Conservation (phyloP, 2,888 invertebrate species). For the Pandemis heparana region DNA sequence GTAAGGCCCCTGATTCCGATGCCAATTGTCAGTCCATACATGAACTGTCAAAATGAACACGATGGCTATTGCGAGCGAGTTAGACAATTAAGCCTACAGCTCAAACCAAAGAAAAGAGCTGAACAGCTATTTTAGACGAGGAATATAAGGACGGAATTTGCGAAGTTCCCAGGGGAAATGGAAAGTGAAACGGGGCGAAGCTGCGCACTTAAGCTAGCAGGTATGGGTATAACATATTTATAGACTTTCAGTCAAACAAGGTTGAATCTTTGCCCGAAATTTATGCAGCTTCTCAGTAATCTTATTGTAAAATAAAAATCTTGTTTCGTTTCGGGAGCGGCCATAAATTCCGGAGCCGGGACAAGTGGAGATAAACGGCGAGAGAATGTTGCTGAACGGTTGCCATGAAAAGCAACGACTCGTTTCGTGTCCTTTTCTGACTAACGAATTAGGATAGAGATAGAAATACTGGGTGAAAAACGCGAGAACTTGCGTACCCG, state of each 20-base stretch:
- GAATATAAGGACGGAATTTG: no score
- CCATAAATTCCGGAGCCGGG: not conserved
- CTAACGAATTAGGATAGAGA: not conserved
- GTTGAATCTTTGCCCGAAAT: not conserved
- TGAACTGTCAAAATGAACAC: no score
- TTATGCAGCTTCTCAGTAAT: slow-evolving; percentile 5
- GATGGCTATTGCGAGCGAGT: no score
- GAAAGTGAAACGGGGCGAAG: no score
- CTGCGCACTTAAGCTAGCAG: no score
- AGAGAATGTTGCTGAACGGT: not conserved
- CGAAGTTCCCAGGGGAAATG: no score
- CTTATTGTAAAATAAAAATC: slow-evolving; percentile 11
- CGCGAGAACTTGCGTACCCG: not conserved
- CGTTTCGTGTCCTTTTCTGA: not conserved
- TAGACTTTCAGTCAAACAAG: not conserved
- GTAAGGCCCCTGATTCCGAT: no score
- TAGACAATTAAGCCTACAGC: no score
- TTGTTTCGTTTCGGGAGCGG: slow-evolving; percentile 3
- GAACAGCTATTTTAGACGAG: no score
- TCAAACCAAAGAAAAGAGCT: no score
- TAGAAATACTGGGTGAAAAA: not conserved
- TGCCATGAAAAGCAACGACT: not conserved
- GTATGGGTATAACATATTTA: no score
- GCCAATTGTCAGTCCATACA: no score
- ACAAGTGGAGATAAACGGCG: slow-evolving; percentile 16